Percentiles rank a stretch among this genome's conserved stretches.
phyloP scores from a whole-genome alignment of 2,113 vertebrate species.

The Engraulis encrasicolus region DNA sequence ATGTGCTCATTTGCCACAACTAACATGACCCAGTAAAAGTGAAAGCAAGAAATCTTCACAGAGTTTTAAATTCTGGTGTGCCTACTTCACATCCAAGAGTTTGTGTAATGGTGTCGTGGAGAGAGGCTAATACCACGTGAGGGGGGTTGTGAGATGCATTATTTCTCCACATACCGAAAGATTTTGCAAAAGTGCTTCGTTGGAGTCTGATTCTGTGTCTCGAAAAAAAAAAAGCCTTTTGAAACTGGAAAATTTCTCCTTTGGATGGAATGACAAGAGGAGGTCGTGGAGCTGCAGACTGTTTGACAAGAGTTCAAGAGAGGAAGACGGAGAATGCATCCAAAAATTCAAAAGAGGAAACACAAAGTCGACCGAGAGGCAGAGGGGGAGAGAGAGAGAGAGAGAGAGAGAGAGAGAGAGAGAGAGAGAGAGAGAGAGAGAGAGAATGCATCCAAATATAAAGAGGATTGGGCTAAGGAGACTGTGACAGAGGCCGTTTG shows the following conservation, averaged over 20 bases:
- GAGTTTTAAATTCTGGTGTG: neutral
- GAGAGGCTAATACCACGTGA: neutral
- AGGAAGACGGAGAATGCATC: neutral
- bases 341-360: neutral
- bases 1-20: slow-evolving; percentile 27
- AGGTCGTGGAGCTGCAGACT: neutral
- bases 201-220: neutral
- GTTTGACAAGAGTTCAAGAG: neutral
- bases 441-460: no score
- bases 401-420: neutral
- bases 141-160: neutral
- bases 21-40: slow-evolving; percentile 21
- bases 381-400: neutral
- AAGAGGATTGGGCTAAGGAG: no score
- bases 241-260: neutral
- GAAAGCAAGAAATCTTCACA: slow-evolving; percentile 3
- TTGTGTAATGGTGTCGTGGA: neutral
- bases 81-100: neutral
- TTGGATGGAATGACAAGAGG: neutral
- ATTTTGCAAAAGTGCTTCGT: neutral
- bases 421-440: slow-evolving; percentile 1
- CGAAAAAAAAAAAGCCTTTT: neutral
- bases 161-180: neutral
- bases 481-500: no score
- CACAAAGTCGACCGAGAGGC: neutral